phyloP scores from a whole-genome alignment of 2,797 vertebrate genomes.

The Falco rusticolus region DNA sequence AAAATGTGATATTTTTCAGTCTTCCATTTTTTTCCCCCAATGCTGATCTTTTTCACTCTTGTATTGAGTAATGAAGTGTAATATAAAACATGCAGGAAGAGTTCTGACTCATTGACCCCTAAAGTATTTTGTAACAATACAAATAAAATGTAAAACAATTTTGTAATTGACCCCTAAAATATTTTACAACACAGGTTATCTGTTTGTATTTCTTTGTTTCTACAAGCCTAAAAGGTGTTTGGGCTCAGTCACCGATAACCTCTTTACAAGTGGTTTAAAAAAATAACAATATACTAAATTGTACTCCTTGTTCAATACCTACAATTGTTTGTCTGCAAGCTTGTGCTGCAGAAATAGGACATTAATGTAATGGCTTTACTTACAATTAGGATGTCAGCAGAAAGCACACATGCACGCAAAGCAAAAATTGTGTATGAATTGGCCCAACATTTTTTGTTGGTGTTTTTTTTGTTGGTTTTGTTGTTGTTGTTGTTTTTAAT shows the following conservation, averaged over 20 bases:
- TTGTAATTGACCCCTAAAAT: not conserved
- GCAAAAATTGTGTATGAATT: not conserved
- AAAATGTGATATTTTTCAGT: not conserved
- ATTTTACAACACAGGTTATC: not conserved
- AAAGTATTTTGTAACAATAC: not conserved
- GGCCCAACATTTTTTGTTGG: accelerated
- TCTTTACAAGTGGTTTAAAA: not conserved
- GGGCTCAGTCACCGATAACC: not conserved
- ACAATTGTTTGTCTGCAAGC: not conserved
- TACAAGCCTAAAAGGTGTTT: not conserved
- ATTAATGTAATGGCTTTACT: not conserved
- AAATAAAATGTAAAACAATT: too few species aligned
- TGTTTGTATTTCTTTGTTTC: not conserved
- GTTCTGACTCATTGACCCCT: not conserved
- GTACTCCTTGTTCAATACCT: not conserved
- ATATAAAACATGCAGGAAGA: not conserved
- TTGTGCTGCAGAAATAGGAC: not conserved
- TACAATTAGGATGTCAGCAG: not conserved
- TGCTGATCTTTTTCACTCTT: not conserved
- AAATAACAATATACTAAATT: not conserved
- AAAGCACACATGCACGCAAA: not conserved
- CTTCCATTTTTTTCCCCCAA: not conserved
- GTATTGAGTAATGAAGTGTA: not conserved
- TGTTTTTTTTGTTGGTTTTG: too few species aligned
- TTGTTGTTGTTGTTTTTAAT: not conserved